These are phyloP conservation scores for Aquatica leii DNA, from an alignment of 2,888 invertebrate species.

Conservation along the genomic window DNA sequence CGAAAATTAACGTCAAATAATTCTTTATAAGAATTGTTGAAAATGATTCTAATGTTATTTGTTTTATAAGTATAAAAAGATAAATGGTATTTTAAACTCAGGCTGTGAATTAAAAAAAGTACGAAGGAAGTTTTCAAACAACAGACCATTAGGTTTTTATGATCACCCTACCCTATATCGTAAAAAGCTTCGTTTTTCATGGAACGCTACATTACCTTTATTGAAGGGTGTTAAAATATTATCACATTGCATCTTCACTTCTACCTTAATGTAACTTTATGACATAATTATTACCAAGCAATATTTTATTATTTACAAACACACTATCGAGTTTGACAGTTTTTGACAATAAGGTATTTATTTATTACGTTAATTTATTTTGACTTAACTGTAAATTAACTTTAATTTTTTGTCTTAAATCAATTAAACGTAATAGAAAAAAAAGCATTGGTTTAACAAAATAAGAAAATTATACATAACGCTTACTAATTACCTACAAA, in stretches of 20 bases:
- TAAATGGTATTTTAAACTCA: constrained; percentile 34
- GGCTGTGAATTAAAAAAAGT: constrained; percentile 36
- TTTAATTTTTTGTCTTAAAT: too few relatives aligned
- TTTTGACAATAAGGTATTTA: too few relatives aligned
- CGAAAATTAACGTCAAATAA: constrained; percentile 12
- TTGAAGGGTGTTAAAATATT: constrained; percentile 38
- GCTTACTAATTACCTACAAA: constrained; percentile 20
- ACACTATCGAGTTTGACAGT: neutral
- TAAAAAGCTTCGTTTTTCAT: constrained; percentile 40
- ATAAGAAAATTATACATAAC: too few relatives aligned
- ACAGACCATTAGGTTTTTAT: constrained; percentile 43
- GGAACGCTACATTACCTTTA: constrained; percentile 38
- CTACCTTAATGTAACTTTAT: constrained; percentile 32
- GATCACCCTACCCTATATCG: constrained; percentile 37
- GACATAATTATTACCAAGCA: constrained; percentile 24
- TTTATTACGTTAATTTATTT: constrained; percentile 6
- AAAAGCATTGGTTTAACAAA: too few relatives aligned
- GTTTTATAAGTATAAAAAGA: constrained; percentile 28
- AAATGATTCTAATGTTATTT: constrained; percentile 24
- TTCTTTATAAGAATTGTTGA: constrained; percentile 8
- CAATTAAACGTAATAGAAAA: too few relatives aligned
- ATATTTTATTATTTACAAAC: too few relatives aligned
- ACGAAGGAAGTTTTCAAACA: constrained; percentile 42
- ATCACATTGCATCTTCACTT: constrained; percentile 33
- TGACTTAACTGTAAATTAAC: neutral